phyloP scores from a whole-genome alignment of 2,888 invertebrate species.

The Drosophila cracens region DNA sequence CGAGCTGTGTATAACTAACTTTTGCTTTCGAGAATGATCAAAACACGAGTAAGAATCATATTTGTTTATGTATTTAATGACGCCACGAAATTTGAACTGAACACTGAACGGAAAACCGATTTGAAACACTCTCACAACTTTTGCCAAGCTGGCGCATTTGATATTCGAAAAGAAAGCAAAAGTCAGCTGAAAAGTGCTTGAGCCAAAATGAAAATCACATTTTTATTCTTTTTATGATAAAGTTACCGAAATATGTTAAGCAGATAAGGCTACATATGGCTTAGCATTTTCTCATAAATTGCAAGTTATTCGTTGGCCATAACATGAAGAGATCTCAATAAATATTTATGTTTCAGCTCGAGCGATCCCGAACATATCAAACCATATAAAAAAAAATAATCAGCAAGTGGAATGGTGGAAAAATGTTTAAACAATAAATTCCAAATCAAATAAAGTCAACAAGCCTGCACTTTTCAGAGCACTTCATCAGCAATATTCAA shows the following conservation, averaged over 20 bases:
- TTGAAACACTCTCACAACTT: not conserved
- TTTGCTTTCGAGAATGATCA: slow-evolving; percentile 66
- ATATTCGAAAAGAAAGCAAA: slow-evolving; percentile 27
- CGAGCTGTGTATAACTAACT: slow-evolving; percentile 39
- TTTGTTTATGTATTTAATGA: not conserved
- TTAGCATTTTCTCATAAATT: not conserved
- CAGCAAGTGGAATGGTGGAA: not conserved
- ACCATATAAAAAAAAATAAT: not conserved
- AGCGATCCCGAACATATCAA: not conserved
- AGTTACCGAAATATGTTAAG: not conserved
- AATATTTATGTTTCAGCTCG: slow-evolving; percentile 15
- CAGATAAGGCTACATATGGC: not conserved
- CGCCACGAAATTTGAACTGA: slow-evolving; percentile 23
- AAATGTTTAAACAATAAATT: slow-evolving; percentile 47
- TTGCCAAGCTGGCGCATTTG: slow-evolving; percentile 6
- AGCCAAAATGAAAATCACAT: not conserved
- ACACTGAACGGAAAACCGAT: not conserved
- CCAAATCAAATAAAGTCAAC: slow-evolving; percentile 63
- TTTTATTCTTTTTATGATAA: not conserved
- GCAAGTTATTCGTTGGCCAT: not conserved
- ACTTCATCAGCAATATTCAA: slow-evolving; percentile 54
- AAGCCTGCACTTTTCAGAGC: slow-evolving; percentile 52
- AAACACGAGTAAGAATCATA: slow-evolving; percentile 12
- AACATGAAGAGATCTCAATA: not conserved
- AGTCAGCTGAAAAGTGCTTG: slow-evolving; percentile 18